Percentiles rank a stretch among this genome's conserved stretches.
Conservation (phyloP, 2,888 invertebrate species). For the Siphonodentalium dalli region DNA sequence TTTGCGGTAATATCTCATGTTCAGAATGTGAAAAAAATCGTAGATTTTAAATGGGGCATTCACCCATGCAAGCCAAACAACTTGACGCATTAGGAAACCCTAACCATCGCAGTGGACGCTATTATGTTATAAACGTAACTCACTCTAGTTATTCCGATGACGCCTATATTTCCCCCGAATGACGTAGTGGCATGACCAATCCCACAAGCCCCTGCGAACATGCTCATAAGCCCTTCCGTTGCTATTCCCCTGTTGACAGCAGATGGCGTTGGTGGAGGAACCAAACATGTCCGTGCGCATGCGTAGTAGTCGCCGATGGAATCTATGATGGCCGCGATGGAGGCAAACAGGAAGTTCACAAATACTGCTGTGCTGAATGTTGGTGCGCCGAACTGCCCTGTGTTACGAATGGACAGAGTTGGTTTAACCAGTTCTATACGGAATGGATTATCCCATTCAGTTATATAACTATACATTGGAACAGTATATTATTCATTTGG, state of each 20-base stretch:
- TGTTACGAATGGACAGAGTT: too few relatives aligned
- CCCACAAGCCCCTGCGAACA: constrained; percentile 83
- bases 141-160: constrained; percentile 84
- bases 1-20: too few relatives aligned
- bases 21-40: too few relatives aligned
- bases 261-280: constrained; percentile 81
- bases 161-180: constrained; percentile 87
- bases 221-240: constrained; percentile 80
- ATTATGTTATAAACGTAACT: background rate
- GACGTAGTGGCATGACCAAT: constrained; percentile 86
- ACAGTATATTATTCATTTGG: too few relatives aligned
- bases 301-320: constrained; percentile 85
- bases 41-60: too few relatives aligned
- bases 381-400: constrained; percentile 44
- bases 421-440: too few relatives aligned
- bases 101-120: background rate
- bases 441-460: too few relatives aligned
- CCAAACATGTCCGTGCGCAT: constrained; percentile 74
- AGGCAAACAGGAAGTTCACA: constrained; percentile 37
- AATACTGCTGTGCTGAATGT: constrained; percentile 32
- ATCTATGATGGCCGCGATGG: constrained; percentile 41
- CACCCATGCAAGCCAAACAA: too few relatives aligned
- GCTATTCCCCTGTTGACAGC: constrained; percentile 77
- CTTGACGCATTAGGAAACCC: background rate
- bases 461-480: too few relatives aligned